phyloP scores from a whole-genome alignment of 2,113 vertebrate genomes.

The Eudorcas thomsonii region DNA sequence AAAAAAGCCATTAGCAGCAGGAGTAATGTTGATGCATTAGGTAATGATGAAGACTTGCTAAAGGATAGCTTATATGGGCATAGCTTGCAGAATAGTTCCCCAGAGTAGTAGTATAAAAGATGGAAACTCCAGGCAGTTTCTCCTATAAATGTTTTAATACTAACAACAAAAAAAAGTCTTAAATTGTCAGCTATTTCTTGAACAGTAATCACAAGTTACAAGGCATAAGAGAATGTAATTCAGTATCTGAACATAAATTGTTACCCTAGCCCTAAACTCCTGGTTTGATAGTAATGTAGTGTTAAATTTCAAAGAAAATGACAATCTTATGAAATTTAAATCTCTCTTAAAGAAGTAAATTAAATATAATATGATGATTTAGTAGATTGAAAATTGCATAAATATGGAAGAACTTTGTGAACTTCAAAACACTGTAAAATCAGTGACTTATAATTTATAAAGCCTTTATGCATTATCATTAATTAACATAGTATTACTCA shows the following conservation, averaged over 20 bases:
- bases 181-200: background rate
- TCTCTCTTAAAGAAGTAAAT: background rate
- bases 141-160: slow-evolving; percentile 36
- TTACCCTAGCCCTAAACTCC: background rate
- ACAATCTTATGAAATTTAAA: slow-evolving; percentile 12
- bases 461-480: background rate
- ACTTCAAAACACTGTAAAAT: background rate
- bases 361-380: background rate
- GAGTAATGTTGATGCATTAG: background rate
- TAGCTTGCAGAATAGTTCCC: slow-evolving; percentile 6
- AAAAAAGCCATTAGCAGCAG: background rate
- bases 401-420: background rate
- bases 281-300: background rate
- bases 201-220: background rate
- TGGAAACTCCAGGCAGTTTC: slow-evolving; percentile 9
- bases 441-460: background rate
- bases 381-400: background rate
- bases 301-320: background rate
- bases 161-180: background rate
- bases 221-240: background rate
- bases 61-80: background rate
- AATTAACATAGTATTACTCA: background rate
- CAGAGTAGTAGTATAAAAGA: slow-evolving; percentile 1
- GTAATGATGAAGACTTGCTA: background rate
- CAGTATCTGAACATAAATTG: background rate